Percentiles rank a stretch among this genome's conserved stretches.
These are phyloP conservation scores for Xestia sexstrigata DNA, from an alignment of 2,888 invertebrate genomes.

Conservation along the genomic window DNA sequence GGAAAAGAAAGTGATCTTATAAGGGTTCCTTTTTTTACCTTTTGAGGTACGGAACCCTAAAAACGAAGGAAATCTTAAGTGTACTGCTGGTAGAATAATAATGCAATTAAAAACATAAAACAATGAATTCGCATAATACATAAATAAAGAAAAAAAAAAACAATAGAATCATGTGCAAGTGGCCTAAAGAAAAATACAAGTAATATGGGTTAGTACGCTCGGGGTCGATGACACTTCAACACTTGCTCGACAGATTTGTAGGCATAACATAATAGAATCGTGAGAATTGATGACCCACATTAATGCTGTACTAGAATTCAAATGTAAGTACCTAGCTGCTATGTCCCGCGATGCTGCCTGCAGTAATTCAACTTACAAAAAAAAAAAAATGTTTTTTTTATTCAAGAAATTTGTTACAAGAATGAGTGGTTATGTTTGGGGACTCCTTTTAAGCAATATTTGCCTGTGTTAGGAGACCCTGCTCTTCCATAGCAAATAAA, in stretches of 20 bases:
- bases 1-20: no score
- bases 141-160: constrained; percentile 26
- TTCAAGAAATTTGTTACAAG: no score
- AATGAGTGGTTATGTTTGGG: no score
- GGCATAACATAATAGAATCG: constrained; percentile 73
- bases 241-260: constrained; percentile 69
- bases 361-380: neutral
- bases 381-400: no score
- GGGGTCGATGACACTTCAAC: constrained; percentile 68
- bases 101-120: neutral
- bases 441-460: no score
- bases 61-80: neutral
- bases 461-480: no score
- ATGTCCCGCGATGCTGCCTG: constrained; percentile 23
- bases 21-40: no score
- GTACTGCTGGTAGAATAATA: neutral
- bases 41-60: no score
- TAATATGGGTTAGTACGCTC: constrained; percentile 64
- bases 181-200: constrained; percentile 53
- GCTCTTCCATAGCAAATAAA: no score
- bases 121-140: neutral
- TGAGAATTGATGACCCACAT: constrained; percentile 75
- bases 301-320: constrained; percentile 69
- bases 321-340: constrained; percentile 44
- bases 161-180: constrained; percentile 51